These are phyloP conservation scores for Thinocorus orbignyianus DNA, from an alignment of 2,113 vertebrate species.

Conservation along the genomic window DNA sequence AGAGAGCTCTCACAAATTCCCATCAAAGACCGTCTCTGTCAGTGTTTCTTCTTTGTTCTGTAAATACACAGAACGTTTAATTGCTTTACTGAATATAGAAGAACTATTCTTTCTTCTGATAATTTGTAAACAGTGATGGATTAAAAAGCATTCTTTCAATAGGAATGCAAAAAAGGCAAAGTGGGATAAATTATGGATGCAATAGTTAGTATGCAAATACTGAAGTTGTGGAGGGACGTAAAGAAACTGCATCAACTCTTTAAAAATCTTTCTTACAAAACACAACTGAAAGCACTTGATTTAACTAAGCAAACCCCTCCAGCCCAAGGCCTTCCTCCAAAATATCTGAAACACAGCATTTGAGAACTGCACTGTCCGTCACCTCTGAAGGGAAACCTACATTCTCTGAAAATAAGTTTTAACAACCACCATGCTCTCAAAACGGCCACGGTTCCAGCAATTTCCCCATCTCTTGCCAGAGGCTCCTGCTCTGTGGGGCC, in stretches of 20 bases:
- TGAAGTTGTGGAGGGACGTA: not conserved
- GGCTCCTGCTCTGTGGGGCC: not conserved
- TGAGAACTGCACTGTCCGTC: rapidly evolving
- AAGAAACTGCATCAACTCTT: not conserved
- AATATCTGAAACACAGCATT: not conserved
- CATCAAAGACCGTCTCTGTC: not conserved
- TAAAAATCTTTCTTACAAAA: not conserved
- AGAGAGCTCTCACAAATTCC: not conserved
- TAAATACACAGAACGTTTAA: not conserved
- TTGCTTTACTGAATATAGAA: not conserved
- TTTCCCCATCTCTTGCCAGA: not conserved
- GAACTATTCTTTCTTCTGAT: not conserved
- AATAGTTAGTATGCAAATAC: not conserved
- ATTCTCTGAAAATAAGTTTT: not conserved
- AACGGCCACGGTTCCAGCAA: not conserved
- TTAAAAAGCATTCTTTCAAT: not conserved
- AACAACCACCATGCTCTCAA: not conserved
- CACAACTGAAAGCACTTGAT: not conserved
- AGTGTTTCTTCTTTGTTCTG: not conserved
- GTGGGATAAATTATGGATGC: not conserved
- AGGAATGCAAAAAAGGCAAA: not conserved
- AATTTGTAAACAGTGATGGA: not conserved
- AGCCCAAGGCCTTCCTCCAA: not conserved
- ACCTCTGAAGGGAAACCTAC: not conserved
- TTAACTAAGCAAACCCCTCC: not conserved